phyloP scores from a whole-genome alignment of 2,797 vertebrate species.

The Cyclura pinguis region DNA sequence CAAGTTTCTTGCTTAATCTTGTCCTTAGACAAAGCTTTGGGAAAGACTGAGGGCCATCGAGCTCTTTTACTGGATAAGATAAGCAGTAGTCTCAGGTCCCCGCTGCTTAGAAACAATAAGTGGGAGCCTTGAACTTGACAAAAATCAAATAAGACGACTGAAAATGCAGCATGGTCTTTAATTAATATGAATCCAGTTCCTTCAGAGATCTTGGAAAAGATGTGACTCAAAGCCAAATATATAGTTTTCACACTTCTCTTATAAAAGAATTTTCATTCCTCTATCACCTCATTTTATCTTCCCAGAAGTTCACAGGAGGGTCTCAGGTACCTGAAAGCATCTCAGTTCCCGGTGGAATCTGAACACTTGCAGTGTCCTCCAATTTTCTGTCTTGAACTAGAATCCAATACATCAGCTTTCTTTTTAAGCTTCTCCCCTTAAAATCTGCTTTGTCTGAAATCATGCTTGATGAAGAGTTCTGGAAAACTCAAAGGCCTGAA shows the following conservation, averaged over 20 bases:
- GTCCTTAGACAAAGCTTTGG: background rate
- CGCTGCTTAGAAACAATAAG: slow-evolving; percentile 8
- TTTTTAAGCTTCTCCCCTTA: too few species aligned
- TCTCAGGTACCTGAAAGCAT: too few species aligned
- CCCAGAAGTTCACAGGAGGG: too few species aligned
- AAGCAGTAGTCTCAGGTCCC: background rate
- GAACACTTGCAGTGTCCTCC: too few species aligned
- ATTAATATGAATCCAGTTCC: background rate
- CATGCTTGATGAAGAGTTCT: too few species aligned
- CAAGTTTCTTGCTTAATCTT: background rate
- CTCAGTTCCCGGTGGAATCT: too few species aligned
- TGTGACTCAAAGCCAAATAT: background rate
- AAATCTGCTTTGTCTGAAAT: too few species aligned
- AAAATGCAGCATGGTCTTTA: slow-evolving; percentile 2
- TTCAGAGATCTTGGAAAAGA: slow-evolving; percentile 1
- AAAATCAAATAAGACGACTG: slow-evolving; percentile 7
- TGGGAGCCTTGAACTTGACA: background rate
- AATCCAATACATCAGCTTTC: too few species aligned
- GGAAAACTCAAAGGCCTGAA: too few species aligned
- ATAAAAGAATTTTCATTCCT: too few species aligned
- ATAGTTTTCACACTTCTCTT: background rate
- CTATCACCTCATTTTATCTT: too few species aligned
- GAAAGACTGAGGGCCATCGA: background rate
- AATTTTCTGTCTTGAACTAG: too few species aligned
- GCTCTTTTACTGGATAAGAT: background rate